Evolutionary conservation across 2,113 vertebrate species (phyloP), one percentile per base, ranked within the genome.

Genomic region (Dasyurus viverrinus): DNA sequence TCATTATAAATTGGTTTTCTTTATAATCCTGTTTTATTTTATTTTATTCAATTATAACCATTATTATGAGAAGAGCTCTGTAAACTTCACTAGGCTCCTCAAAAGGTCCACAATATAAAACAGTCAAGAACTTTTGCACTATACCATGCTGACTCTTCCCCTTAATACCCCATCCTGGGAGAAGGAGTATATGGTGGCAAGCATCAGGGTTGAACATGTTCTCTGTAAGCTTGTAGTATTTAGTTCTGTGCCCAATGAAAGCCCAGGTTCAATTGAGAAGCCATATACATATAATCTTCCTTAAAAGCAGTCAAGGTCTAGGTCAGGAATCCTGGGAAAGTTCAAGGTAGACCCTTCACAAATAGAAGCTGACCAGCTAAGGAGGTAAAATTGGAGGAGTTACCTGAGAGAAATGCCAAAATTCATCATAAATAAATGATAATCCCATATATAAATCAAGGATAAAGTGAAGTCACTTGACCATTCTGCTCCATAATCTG

Each of bases 251-350:
- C 90, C 55, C 54, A 96, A 53, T 23, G 48, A 50, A 53, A 68
- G 76, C 89, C n/a, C 47, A n/a, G 53, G 50, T 24, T 90, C 53
- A 30, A 26, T 89, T 42, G 54, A 25, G 92, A 93, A 93, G 50
- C n/a, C 53, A 54, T 2, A 26, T 48, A 30, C 1, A 26, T 48
- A 30, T 1, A 25, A 30, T 90, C 36, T 89, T 50, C 50, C n/a
- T n/a, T 26, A 94, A 84, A 12, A 57, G 84, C 27, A 76, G 60
- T 93, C 90, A 93, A 89, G 19, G 46, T 93, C 89, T 92, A n/a
- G 50, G 46, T 89, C n/a, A 92, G 68, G 91, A 89, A 90, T 92
- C 53, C 53, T 36, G 8, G 48, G 91, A 57, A 52, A 50, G 25
- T 90, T 90, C 46, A 19, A 50, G 48, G 47, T 36, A 55, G 68